Percentiles rank a stretch among this genome's conserved stretches.
phyloP scores from a whole-genome alignment of 92 coral and sea anemone species.

The Zoanthus sociatus region DNA sequence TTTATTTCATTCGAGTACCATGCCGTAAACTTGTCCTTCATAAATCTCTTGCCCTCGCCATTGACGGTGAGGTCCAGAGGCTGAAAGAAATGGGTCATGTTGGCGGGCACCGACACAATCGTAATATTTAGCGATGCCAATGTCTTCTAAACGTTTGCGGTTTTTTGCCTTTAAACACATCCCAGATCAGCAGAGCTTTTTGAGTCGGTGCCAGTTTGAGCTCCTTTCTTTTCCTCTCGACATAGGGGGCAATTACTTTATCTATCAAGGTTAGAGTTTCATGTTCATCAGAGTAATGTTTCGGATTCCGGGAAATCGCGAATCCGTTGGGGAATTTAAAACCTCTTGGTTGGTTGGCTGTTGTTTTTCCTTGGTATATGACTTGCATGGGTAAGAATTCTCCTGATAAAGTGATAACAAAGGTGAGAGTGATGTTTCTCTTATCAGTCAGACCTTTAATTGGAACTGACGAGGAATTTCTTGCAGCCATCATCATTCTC shows the following conservation, averaged over 20 bases:
- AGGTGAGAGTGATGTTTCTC: constrained; percentile 53
- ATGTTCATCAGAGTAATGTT: constrained; percentile 32
- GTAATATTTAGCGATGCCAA: neutral
- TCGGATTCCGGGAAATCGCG: constrained; percentile 51
- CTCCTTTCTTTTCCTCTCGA: neutral
- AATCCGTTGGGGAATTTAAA: constrained; percentile 53
- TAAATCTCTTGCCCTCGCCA: constrained; percentile 64
- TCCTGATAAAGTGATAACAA: constrained; percentile 44
- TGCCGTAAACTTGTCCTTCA: constrained; percentile 66
- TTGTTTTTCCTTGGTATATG: constrained; percentile 63
- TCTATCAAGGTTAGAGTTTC: neutral
- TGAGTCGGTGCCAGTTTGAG: neutral
- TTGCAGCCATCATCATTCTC: neutral
- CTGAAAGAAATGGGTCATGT: constrained; percentile 42
- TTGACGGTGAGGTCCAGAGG: constrained; percentile 71
- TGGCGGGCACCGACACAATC: constrained; percentile 5
- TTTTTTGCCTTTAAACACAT: neutral
- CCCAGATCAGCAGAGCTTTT: neutral
- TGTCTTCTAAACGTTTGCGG: neutral
- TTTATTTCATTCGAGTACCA: constrained; percentile 66
- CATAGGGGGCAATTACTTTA: neutral
- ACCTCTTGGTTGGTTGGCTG: constrained; percentile 60
- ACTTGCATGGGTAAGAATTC: constrained; percentile 62
- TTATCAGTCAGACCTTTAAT: constrained; percentile 21
- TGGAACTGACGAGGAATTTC: constrained; percentile 19